A percentile compares a stretch with the other conserved stretches of the same genome.
phyloP scores from a whole-genome alignment of 92 coral and sea anemone genomes.

The Diadumene lineata region DNA sequence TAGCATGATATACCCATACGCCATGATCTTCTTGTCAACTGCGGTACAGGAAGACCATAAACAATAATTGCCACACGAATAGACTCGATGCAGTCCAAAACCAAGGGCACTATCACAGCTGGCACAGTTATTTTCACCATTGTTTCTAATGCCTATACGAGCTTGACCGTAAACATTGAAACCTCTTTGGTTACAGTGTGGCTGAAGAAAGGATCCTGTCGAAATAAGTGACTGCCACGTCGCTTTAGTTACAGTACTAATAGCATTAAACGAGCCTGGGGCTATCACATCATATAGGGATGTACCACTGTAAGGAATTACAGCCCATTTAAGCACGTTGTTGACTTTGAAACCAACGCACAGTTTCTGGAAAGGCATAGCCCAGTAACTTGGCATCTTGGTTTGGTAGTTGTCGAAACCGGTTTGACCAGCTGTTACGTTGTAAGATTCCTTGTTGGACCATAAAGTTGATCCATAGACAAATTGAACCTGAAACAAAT shows the following conservation, averaged over 20 bases:
- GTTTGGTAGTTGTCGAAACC: conserved; percentile 1
- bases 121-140: background rate
- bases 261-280: background rate
- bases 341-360: background rate
- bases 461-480: background rate
- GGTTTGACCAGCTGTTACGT: conserved; percentile 1
- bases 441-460: conserved; percentile 1
- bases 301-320: background rate
- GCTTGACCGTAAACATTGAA: background rate
- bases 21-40: background rate
- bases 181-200: background rate
- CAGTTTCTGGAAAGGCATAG: background rate
- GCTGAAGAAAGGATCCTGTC: background rate
- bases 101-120: background rate
- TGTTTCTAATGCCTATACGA: background rate
- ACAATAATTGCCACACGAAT: background rate
- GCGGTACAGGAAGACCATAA: background rate
- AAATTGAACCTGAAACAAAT: background rate
- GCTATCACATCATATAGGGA: background rate
- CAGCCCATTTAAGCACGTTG: background rate
- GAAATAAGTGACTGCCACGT: background rate
- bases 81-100: background rate
- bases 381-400: background rate
- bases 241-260: background rate
- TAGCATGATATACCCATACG: background rate